phyloP scores from a whole-genome alignment of 2,797 vertebrate genomes.

The Rhinella marina region DNA sequence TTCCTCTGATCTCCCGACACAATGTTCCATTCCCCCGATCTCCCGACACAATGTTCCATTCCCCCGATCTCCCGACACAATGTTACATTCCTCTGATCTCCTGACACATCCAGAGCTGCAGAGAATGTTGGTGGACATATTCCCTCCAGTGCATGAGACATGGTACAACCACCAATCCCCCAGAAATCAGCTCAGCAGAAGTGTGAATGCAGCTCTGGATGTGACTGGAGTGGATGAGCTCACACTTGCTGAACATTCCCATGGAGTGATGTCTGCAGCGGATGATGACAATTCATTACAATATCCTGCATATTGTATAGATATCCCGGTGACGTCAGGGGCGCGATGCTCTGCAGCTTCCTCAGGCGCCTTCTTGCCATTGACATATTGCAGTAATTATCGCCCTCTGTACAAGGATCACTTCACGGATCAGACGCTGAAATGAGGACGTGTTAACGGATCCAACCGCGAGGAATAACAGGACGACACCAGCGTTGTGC shows the following conservation, averaged over 20 bases:
- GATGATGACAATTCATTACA: not conserved
- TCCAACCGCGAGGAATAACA: not conserved
- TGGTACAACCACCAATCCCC: too few relatives aligned
- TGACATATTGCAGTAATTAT: slow-evolving; percentile 8
- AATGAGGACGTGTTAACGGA: not conserved
- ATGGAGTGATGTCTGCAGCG: not conserved
- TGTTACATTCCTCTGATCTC: too few relatives aligned
- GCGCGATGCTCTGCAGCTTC: not conserved
- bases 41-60: too few relatives aligned
- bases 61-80: too few relatives aligned
- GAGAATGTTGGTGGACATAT: too few relatives aligned
- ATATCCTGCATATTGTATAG: not conserved
- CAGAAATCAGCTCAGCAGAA: too few relatives aligned
- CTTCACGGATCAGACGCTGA: slow-evolving; percentile 1
- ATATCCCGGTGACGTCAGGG: not conserved
- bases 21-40: too few relatives aligned
- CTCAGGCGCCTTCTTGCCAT: not conserved
- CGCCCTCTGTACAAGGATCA: not conserved
- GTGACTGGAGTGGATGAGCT: too few relatives aligned
- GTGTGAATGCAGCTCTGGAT: not conserved
- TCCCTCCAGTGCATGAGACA: too few relatives aligned
- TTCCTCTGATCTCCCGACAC: too few relatives aligned
- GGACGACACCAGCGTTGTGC: not conserved
- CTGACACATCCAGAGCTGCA: too few relatives aligned
- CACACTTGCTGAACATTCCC: too few relatives aligned